Base-by-base conservation (phyloP, 2,113 vertebrate genomes). In the Perca fluviatilis region DNA sequence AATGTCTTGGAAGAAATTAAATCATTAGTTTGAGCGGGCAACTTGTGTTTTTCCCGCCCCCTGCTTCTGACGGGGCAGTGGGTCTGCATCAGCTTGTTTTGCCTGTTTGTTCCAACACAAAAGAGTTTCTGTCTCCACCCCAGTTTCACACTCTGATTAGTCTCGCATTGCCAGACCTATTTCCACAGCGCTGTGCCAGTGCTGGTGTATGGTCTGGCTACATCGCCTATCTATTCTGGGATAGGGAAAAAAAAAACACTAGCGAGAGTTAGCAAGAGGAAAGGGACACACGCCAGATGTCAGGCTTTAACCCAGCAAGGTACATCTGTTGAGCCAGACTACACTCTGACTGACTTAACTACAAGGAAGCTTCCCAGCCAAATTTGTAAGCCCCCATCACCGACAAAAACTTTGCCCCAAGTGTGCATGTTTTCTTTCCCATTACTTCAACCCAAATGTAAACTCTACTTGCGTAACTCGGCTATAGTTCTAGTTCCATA, bases 81-180 rank as follows among this genome's bases (percentile, higher is more conserved):
- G 1, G 57, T 83, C 80, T 81, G 71, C 81, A 77, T 77, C 30
- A 70, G 86, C 85, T 91, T 70, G 91, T 77, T 90, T 60, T 65
- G 80, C 87, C 66, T 74, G 89, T 87, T 88, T 83, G 21, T 54
- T 21, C 23, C 27, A 75, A 1, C 40, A 57, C 66, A 74, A 69
- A 43, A 27, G 36, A 78, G 85, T 92, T 90, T 91, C 85, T 54
- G 74, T 81, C 86, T 75, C 87, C 86, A 80, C 88, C 86, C 84
- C 11, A 63, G 76, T 81, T 62, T 89, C 63, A 83, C 57, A 51
- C 51, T 27, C 8, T 58, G 10, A 11, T 43, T 43, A 43, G 40
- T 43, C 40, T 43, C 40, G 40, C 40, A 43, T 43, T 43, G 40
- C 40, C 40, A 43, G 40, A 43, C 40, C 40, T 43, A 43, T 43